Conservation (phyloP, 2,113 vertebrate species). For the Promerops cafer region DNA sequence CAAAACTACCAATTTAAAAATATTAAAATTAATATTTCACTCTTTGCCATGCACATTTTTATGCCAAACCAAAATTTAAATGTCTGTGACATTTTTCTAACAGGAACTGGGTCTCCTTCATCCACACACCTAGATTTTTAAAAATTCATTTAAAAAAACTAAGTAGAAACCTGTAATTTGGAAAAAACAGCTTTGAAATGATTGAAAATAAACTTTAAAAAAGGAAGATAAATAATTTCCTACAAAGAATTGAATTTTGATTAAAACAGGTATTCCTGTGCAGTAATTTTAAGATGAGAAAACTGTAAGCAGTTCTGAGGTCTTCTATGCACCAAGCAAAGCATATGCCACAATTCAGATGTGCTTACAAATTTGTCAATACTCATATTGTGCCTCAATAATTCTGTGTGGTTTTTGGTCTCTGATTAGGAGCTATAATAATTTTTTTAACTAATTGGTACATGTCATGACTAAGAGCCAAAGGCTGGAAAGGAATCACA, state of each 20-base stretch:
- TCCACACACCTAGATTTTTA: neutral
- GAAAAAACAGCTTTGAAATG: neutral
- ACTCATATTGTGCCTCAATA: neutral
- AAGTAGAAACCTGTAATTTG: neutral
- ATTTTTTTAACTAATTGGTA: neutral
- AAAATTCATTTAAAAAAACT: neutral
- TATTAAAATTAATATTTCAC: neutral
- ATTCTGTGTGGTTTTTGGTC: neutral
- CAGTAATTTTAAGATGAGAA: neutral
- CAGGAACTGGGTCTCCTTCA: neutral
- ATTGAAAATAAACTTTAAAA: neutral
- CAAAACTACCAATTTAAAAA: neutral
- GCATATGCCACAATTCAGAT: neutral
- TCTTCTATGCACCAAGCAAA: neutral
- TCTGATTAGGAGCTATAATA: neutral
- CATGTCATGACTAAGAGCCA: neutral
- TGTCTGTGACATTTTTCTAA: neutral
- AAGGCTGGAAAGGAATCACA: neutral
- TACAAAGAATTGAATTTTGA: neutral
- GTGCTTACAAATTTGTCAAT: neutral
- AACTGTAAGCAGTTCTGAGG: neutral
- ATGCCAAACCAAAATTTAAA: neutral
- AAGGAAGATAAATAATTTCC: neutral
- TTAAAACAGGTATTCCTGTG: rapidly evolving
- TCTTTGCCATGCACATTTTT: neutral